Base-by-base conservation (phyloP, 2,797 vertebrate species). In the Poeciliopsis infans region DNA sequence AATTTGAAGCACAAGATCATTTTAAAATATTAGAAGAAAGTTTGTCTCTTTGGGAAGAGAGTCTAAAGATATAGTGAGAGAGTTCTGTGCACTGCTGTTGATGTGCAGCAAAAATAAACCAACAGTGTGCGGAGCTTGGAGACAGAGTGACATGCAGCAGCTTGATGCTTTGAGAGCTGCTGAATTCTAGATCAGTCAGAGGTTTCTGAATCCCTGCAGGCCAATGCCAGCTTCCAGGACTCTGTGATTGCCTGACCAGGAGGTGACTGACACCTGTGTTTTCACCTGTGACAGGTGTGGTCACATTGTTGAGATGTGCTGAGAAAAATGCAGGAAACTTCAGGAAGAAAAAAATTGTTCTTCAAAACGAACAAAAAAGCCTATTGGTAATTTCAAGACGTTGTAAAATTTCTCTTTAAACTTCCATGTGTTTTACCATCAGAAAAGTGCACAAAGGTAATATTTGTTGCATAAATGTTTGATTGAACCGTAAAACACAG, bases 381-480 rank as follows among this genome's bases (percentile, higher is more conserved):
- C 31, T 25, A 31, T 66, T 23, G 28, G 68, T 0, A 31, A 53
- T 69, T 39, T 16, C 6, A 55, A 59, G 7, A 66, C 5, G 5
- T 33, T 28, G 53, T 46, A 69, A 47, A 73, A 41, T 57, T 23
- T 31, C 74, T 28, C 55, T 77, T 23, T 68, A 45, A 87, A 76
- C 6, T 1, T 15, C 4, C 13, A 46, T 64, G 18, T 45, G 7
- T 47, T 39, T 70, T 31, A 55, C 79, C 55, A n/a, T 59, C 51
- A 71, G 55, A 73, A 53, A 61, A 73, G 83, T 84, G 83, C 80
- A 84, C 74, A 70, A 61, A 39, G 51, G 49, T 73, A 25, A 55
- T 45, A 71, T 66, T 61, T 83, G 80, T 78, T 80, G 75, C 74
- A 33, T 45, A 41, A 36, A 33, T 70, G 28, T 90, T 86, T 82